Conservation (phyloP, 2,888 invertebrate genomes). For the Acanthosepion esculentum region DNA sequence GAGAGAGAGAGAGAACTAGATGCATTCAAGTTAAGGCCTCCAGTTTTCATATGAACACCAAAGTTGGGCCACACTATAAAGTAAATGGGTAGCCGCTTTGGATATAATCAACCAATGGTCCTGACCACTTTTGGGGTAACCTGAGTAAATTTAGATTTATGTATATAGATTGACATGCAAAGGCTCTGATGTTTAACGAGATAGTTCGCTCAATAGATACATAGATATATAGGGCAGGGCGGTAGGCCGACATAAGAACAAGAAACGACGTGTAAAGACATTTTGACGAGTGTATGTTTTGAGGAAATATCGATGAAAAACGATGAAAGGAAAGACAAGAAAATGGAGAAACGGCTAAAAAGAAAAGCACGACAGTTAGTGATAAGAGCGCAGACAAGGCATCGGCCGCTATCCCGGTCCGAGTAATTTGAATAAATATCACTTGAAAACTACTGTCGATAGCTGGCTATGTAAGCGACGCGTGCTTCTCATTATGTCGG, state of each 20-base stretch:
- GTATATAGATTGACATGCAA: neutral
- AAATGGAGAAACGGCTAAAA: neutral
- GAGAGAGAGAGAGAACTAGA: neutral
- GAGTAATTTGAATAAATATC: slow-evolving; percentile 22
- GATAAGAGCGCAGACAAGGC: neutral
- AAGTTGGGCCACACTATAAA: neutral
- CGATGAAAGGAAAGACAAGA: neutral
- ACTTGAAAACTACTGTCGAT: slow-evolving; percentile 10
- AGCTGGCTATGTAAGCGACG: slow-evolving; percentile 15
- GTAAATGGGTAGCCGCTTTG: too few relatives aligned
- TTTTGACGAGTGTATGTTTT: neutral
- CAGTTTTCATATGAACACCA: too few relatives aligned
- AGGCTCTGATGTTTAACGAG: too few relatives aligned
- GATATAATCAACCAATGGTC: too few relatives aligned
- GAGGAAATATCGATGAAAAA: slow-evolving; percentile 8
- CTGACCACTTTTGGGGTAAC: too few relatives aligned
- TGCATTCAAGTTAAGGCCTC: neutral
- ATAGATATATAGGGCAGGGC: neutral
- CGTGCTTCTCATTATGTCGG: slow-evolving; percentile 33
- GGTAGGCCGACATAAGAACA: neutral
- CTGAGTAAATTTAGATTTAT: neutral
- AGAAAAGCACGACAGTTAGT: neutral
- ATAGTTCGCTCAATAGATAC: neutral
- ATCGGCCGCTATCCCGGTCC: slow-evolving; percentile 33
- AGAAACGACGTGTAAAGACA: neutral